A percentile compares a stretch with the other conserved stretches of the same genome.
These are phyloP conservation scores for Perizoma flavofasciatum DNA, from an alignment of 2,888 invertebrate species.

Conservation along the genomic window DNA sequence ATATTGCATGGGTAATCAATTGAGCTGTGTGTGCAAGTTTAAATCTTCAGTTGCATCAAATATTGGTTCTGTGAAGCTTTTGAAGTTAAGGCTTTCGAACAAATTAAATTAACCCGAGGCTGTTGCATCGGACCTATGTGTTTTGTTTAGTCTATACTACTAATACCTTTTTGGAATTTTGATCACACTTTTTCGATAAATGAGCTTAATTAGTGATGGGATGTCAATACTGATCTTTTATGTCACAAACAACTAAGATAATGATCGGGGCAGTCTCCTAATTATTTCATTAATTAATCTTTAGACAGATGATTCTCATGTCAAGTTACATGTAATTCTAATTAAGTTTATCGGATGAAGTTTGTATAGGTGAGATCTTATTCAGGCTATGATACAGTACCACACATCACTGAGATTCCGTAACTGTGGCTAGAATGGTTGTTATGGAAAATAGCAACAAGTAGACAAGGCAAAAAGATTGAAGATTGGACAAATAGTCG, in stretches of 20 bases:
- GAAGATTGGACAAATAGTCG: too few species aligned
- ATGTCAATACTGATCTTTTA: too few species aligned
- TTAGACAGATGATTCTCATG: constrained; percentile 48
- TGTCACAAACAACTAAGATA: constrained; percentile 20
- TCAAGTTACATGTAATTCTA: constrained; percentile 53
- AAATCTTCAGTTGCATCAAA: neutral
- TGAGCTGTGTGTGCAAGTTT: constrained; percentile 6
- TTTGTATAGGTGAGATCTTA: constrained; percentile 70
- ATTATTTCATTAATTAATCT: constrained; percentile 46
- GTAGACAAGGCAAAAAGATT: too few species aligned
- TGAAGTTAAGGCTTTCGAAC: too few species aligned
- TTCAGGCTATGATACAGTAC: constrained; percentile 51
- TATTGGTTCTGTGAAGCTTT: too few species aligned
- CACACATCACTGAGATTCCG: constrained; percentile 8
- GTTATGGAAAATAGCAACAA: neutral
- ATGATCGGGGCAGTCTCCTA: constrained; percentile 25
- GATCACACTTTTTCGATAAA: too few species aligned
- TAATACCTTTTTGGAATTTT: too few species aligned
- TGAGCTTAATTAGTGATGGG: too few species aligned
- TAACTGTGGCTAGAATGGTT: constrained; percentile 9
- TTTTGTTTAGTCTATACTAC: too few species aligned
- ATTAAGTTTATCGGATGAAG: constrained; percentile 70
- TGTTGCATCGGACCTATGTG: too few species aligned
- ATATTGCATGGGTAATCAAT: constrained; percentile 26
- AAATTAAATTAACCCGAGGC: too few species aligned